Conservation (phyloP, 2,113 vertebrate species). For the Lycaon pictus region DNA sequence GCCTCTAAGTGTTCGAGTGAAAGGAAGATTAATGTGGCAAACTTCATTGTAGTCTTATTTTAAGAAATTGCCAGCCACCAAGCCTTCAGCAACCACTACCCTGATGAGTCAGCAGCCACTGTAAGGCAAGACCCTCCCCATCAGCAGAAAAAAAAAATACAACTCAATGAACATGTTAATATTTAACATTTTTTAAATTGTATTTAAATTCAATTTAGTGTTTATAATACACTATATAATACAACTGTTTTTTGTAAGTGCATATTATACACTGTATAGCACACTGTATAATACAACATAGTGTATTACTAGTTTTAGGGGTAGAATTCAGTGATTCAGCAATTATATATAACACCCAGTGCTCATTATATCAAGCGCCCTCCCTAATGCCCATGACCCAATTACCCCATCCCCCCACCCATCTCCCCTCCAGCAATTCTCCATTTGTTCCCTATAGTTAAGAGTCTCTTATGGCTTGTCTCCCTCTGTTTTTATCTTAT, state of each 20-base stretch:
- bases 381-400: background rate
- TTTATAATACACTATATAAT: no score
- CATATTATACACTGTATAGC: no score
- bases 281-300: background rate
- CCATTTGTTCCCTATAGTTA: background rate
- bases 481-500: background rate
- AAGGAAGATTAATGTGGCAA: background rate
- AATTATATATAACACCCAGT: background rate
- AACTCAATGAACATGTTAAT: background rate
- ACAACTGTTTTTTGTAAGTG: no score
- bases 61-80: background rate
- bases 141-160: background rate
- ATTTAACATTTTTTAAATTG: background rate
- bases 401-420: background rate
- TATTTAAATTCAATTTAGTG: background rate
- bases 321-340: background rate
- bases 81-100: background rate
- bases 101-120: background rate
- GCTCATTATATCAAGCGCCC: background rate
- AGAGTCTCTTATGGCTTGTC: background rate
- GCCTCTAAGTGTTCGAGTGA: background rate
- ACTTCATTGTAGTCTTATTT: background rate
- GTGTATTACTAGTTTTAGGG: background rate
- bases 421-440: background rate
- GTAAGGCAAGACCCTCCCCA: background rate